These are phyloP conservation scores for Xiphophorus couchianus DNA, from an alignment of 2,113 vertebrate species.

Conservation along the genomic window DNA sequence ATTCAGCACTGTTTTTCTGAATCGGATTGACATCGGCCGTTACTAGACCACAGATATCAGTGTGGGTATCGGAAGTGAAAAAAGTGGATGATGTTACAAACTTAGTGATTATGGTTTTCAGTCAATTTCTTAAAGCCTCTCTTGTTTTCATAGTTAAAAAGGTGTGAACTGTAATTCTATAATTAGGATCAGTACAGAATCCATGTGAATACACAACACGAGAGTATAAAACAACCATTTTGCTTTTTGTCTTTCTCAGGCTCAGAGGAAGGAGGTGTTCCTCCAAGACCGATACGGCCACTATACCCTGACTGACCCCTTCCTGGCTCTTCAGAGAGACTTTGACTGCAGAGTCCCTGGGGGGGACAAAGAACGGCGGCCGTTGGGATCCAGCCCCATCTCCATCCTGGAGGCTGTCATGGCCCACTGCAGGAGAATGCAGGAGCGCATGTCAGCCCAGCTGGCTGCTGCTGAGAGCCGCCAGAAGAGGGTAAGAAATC, in stretches of 20 bases:
- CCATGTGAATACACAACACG: background rate
- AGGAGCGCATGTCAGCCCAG: conserved; percentile 94
- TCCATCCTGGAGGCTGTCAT: conserved; percentile 98
- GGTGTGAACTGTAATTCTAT: too few relatives aligned
- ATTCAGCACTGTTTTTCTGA: too few relatives aligned
- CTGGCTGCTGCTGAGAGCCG: conserved; percentile 92
- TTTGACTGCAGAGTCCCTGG: conserved; percentile 84
- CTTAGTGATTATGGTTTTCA: too few relatives aligned
- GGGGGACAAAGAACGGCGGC: conserved; percentile 86
- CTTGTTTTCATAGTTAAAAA: too few relatives aligned
- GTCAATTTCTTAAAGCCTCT: too few relatives aligned
- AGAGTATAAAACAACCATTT: background rate
- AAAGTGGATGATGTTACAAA: too few relatives aligned
- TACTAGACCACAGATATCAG: too few relatives aligned
- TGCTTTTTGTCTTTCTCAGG: conserved; percentile 72
- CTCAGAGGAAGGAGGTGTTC: conserved; percentile 95
- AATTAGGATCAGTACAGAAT: background rate
- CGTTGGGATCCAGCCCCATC: conserved; percentile 91
- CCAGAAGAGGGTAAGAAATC: conserved; percentile 90
- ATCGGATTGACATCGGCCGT: too few relatives aligned
- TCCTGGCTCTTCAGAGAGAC: conserved; percentile 96
- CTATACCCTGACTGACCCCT: conserved; percentile 95
- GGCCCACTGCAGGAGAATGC: conserved; percentile 98
- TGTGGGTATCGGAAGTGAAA: too few relatives aligned
- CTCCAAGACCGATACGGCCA: conserved; percentile 95